A percentile compares a stretch with the other conserved stretches of the same genome.
Evolutionary conservation across 2,888 invertebrate species (phyloP).

Genomic region (Graphium colonna): DNA sequence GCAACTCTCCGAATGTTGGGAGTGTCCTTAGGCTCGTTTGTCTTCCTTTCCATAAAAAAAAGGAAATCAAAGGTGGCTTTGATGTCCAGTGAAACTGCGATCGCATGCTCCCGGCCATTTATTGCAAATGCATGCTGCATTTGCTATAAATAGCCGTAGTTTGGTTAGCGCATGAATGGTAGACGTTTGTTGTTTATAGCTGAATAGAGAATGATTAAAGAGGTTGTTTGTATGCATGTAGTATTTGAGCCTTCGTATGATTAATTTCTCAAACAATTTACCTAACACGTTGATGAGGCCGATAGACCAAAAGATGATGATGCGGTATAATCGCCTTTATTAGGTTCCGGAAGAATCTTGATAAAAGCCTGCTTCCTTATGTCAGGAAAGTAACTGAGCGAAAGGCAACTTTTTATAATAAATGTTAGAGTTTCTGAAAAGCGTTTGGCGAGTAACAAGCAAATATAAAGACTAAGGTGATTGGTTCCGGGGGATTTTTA

Average conservation of each 20-base stretch:
- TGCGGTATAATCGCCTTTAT: background rate
- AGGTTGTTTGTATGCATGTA: no score
- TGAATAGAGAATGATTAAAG: slow-evolving; percentile 16
- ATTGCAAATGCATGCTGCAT: slow-evolving; percentile 2
- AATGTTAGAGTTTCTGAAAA: background rate
- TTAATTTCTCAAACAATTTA: slow-evolving; percentile 27
- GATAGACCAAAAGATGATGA: slow-evolving; percentile 25
- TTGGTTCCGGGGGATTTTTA: no score
- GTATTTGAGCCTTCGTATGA: background rate
- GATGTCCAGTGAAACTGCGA: slow-evolving; percentile 24
- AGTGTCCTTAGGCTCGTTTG: no score
- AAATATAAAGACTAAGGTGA: background rate
- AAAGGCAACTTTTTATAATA: background rate
- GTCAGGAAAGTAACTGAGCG: background rate
- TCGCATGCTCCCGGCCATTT: background rate
- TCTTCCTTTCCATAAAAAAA: no score
- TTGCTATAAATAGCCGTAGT: background rate
- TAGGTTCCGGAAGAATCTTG: background rate
- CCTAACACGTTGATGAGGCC: slow-evolving; percentile 23
- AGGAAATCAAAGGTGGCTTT: slow-evolving; percentile 15
- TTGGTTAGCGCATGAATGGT: slow-evolving; percentile 13
- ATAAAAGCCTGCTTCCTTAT: background rate
- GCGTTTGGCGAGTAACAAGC: background rate
- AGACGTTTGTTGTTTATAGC: slow-evolving; percentile 25
- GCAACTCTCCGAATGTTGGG: no score